Base-by-base conservation (phyloP, 2,113 vertebrate species). In the Oncorhynchus keta region DNA sequence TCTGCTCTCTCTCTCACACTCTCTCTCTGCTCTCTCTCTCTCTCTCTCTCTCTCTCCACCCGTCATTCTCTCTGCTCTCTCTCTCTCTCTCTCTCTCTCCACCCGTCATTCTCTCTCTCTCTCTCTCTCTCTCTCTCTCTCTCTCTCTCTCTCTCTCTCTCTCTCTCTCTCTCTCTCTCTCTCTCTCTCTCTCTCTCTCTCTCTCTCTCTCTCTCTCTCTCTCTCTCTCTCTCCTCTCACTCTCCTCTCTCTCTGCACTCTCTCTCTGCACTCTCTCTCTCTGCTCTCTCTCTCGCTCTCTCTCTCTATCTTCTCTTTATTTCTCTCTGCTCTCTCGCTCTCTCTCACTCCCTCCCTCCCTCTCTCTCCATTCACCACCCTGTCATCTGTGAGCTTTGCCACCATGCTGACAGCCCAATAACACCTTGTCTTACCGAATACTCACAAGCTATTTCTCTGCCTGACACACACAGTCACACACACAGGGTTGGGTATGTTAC, bases 381-480 rank as follows among this genome's bases (percentile, higher is more conserved):
- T 68, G 70, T 72, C 69, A 75, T 32, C 76, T 8, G 2, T 65
- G 35, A 73, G 55, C 72, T 78, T 1, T 65, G 66, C 39, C 20
- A 68, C 64, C 68, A 22, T 78, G 28, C 22, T 62, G 48, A 81
- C 77, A 87, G 76, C 55, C 22, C 68, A 74, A 32, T 55, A 70
- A 48, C 74, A 61, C 32, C 75, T 55, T 35, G 65, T 70, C 72
- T 75, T 75, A 76, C 61, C 28, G 57, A 6, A 71, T 83, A 39
- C 75, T 73, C n/a, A 18, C 73, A 74, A 51, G 13, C 76, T 78
- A 28, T 75, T 83, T 82, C 72, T 64, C 71, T 67, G 68, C 73
- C 62, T 84, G 76, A 79, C 77, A 81, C 35, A 78, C 70, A 77
- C 61, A 49, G 75, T 79, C 49, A 57, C 68, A 64, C 59, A 51